Evolutionary conservation across 2,797 vertebrate species (phyloP).

Genomic region (Phalanger gymnotis): DNA sequence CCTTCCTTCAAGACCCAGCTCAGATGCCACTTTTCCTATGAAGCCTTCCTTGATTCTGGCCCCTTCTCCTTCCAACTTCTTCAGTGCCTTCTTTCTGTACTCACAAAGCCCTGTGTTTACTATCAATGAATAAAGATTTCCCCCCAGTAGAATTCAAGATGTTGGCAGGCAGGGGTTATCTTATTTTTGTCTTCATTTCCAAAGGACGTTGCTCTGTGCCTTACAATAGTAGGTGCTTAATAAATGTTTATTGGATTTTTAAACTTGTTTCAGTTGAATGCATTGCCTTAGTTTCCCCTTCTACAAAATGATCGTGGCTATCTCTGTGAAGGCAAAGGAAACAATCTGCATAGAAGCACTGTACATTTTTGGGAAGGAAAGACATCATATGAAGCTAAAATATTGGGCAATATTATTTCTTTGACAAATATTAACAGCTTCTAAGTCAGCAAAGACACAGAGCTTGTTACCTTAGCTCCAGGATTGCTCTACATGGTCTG

Average conservation of each 20-base stretch:
- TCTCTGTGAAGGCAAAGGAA: background rate
- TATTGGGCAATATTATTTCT: slow-evolving; percentile 27
- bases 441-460: background rate
- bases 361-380: slow-evolving; percentile 8
- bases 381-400: background rate
- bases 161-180: background rate
- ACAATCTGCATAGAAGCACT: background rate
- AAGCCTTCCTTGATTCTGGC: background rate
- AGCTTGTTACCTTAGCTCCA: background rate
- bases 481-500: background rate
- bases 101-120: background rate
- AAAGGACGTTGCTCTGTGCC: background rate
- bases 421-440: slow-evolving; percentile 34
- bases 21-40: background rate
- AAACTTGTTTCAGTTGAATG: background rate
- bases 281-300: background rate
- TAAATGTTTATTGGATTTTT: background rate
- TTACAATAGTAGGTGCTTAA: background rate
- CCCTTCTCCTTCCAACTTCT: background rate
- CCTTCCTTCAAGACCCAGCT: background rate
- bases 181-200: background rate
- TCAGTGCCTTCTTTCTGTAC: background rate
- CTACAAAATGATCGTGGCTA: background rate
- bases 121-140: background rate
- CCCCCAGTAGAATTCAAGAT: background rate